Evolutionary conservation across 2,888 invertebrate species (phyloP).

Genomic region (Ernsta delagoae): DNA sequence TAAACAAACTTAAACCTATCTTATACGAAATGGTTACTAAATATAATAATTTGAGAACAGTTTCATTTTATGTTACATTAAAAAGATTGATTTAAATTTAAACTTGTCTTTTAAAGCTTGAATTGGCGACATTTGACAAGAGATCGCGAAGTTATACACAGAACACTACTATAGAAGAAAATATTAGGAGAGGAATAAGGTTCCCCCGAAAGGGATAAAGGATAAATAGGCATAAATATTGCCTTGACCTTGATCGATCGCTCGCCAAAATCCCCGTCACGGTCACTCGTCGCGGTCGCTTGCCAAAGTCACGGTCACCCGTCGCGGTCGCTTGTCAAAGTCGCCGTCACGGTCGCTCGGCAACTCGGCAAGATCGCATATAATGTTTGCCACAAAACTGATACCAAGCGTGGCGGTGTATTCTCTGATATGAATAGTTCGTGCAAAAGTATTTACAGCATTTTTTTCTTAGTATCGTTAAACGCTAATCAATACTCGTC

Average conservation of each 20-base stretch:
- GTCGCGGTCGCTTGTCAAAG: no score
- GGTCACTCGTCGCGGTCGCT: no score
- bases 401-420: slow-evolving; percentile 28
- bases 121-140: not conserved
- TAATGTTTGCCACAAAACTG: slow-evolving; percentile 10
- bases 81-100: not conserved
- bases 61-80: not conserved
- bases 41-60: not conserved
- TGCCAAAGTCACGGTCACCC: no score
- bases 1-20: not conserved
- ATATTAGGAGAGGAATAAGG: no score
- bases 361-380: not conserved
- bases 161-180: not conserved
- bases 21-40: not conserved
- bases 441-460: slow-evolving; percentile 50
- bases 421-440: slow-evolving; percentile 47
- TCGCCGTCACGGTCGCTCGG: no score
- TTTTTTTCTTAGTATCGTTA: slow-evolving; percentile 33
- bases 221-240: no score
- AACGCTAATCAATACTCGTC: slow-evolving; percentile 28
- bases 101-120: not conserved
- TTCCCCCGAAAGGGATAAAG: no score
- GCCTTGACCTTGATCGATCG: no score
- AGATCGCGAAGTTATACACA: not conserved
- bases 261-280: no score